Base-by-base conservation (phyloP, 1,140 invertebrate species). In the Macrotrachela quadricornifera region DNA sequence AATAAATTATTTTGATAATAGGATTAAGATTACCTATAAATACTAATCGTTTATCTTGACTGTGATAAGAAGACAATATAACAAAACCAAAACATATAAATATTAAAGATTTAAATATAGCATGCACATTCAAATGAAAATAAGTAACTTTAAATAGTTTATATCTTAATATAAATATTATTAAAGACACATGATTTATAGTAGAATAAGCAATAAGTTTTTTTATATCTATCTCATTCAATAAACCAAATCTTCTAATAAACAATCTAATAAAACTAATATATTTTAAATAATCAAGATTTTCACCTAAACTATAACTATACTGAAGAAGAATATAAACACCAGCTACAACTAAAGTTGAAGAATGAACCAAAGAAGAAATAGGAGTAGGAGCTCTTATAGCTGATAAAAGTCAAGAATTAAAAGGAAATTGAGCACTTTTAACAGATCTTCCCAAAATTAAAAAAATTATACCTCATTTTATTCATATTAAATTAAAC, bases 341-440 rank as follows among this genome's bases (percentile, higher is more conserved):
- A 0, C 78, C 78, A 0, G 77, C 77, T 38, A 78, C 80, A 0
- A 81, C 78, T 61, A 80, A 73, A 56, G 78, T 80, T 36, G 78
- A 80, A 57, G 78, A 80, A 75, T 81, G 77, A 64, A 80, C 77
- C 68, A 80, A 75, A 47, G 78, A 72, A 46, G 78, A 79, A 57
- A 80, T 73, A 43, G 78, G 76, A 14, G 77, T 79, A 42, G 78
- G 77, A 42, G 78, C 78, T 1, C 76, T 74, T 64, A 80, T 80
- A 36, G 78, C 78, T 8, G 73, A 73, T 0, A 79, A 79, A 38
- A 81, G 64, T 63, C 79, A 79, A 56, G 73, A 70, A 59, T 75
- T 77, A 76, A 81, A 81, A 48, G 77, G 77, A 72, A 80, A 73
- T 70, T 80, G 77, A 62, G 78, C 78, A 59, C 77, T 80, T 68